Base-by-base conservation (phyloP, 2,888 invertebrate genomes). In the Seladonia tumulorum region DNA sequence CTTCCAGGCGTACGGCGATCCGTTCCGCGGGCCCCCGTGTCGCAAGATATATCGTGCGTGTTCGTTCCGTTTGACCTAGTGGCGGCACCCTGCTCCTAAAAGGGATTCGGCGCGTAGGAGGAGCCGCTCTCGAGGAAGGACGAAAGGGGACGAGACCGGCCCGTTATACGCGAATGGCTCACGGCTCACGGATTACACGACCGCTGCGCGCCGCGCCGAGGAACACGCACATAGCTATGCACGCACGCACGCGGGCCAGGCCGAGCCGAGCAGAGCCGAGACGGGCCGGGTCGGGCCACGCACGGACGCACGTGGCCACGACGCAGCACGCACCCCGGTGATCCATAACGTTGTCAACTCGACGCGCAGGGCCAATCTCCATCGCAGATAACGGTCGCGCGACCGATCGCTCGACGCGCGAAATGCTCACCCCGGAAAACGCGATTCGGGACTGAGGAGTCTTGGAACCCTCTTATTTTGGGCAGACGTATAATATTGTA, bases 301-400 rank as follows among this genome's bases (percentile, higher is more conserved):
- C 53, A 83, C 71, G 83, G 79, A 87, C 87, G 88, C 83, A 88
- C 87, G 73, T 16, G 71, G 83, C 82, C 82, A 80, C 85, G 81
- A 57, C 63, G 18, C 63, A 18, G 4, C 83, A 87, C 86, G 90
- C 92, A 92, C 93, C 87, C 82, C 71, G 91, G 93, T 93, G 93
- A 94, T 94, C 93, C 94, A 94, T 94, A 94, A 94, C 90, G 89
- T 87, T 93, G 93, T 93, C 93, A 93, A 91, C 89, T 85, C 89
- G 86, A 89, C 90, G 90, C 90, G 87, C 78, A 60, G 89, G 88
- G 85, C 87, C 90, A 93, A 92, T 93, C 93, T 92, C 86, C 83
- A 86, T 88, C 88, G 86, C 77, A 83, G 90, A 90, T 91, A 89
- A 87, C 82, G 76, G 83, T 35, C 81, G 83, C 82, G 86, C 66